Evolutionary conservation across 2,797 vertebrate species (phyloP).

Genomic region (Crocodylus rhombifer): DNA sequence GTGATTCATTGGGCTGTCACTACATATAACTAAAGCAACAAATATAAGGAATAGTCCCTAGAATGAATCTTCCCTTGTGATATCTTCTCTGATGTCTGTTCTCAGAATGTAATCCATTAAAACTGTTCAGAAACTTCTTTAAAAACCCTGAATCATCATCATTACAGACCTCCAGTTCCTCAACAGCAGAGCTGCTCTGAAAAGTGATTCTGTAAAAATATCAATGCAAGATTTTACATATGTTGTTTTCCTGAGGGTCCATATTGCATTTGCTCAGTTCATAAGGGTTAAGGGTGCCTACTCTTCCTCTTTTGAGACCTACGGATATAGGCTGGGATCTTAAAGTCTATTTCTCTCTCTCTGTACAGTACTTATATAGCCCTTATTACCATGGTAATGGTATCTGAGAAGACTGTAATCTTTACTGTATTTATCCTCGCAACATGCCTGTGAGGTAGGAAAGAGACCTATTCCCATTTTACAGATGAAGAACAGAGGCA

Average conservation of each 20-base stretch:
- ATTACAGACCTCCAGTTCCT: not conserved
- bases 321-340: not conserved
- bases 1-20: constrained; percentile 72
- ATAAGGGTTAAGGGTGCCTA: not conserved
- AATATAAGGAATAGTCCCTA: constrained; percentile 41
- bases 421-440: not conserved
- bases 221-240: not conserved
- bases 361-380: not conserved
- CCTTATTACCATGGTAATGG: not conserved
- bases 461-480: not conserved
- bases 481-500: not conserved
- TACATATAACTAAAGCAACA: constrained; percentile 58
- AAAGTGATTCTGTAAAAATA: not conserved
- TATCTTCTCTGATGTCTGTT: constrained; percentile 20
- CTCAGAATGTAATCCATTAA: constrained; percentile 6
- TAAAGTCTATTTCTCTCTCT: not conserved
- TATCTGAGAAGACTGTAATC: not conserved
- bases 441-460: not conserved
- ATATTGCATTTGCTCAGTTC: not conserved
- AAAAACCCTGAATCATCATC: constrained; percentile 7
- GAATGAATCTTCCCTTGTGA: constrained; percentile 29
- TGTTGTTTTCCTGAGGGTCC: not conserved
- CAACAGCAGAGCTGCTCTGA: not conserved
- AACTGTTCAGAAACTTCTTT: constrained; percentile 22
- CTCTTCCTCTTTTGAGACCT: not conserved